Percentiles rank a stretch among this genome's conserved stretches.
These are phyloP conservation scores for Etheostoma nigrum DNA, from an alignment of 2,797 vertebrate species.

Conservation along the genomic window DNA sequence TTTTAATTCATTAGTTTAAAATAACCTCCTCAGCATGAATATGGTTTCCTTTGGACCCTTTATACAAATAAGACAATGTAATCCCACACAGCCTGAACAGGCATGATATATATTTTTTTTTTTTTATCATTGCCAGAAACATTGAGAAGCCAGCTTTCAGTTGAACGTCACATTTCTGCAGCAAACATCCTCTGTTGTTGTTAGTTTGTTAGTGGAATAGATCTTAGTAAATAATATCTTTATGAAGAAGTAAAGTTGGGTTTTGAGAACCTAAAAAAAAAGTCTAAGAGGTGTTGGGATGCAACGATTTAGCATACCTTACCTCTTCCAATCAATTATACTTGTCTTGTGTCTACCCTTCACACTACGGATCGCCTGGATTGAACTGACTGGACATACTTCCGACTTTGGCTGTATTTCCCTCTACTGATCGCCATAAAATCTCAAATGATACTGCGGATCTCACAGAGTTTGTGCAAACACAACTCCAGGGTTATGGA, in stretches of 20 bases:
- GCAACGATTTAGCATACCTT: neutral
- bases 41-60: neutral
- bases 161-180: neutral
- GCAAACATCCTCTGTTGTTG: neutral
- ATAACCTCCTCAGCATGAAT: neutral
- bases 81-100: neutral
- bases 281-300: neutral
- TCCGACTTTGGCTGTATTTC: neutral
- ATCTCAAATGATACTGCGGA: no score
- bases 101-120: neutral
- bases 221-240: neutral
- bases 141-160: neutral
- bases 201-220: neutral
- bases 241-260: neutral
- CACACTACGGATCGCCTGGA: neutral
- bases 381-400: neutral
- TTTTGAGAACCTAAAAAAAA: no score
- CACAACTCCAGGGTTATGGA: neutral
- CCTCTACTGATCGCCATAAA: no score
- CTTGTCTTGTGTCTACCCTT: neutral
- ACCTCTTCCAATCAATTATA: neutral
- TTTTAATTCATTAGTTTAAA: constrained; percentile 3
- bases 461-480: neutral
- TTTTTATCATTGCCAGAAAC: neutral
- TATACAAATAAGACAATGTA: neutral